These are phyloP conservation scores for Alcis repandata DNA, from an alignment of 2,888 invertebrate genomes.

Conservation along the genomic window DNA sequence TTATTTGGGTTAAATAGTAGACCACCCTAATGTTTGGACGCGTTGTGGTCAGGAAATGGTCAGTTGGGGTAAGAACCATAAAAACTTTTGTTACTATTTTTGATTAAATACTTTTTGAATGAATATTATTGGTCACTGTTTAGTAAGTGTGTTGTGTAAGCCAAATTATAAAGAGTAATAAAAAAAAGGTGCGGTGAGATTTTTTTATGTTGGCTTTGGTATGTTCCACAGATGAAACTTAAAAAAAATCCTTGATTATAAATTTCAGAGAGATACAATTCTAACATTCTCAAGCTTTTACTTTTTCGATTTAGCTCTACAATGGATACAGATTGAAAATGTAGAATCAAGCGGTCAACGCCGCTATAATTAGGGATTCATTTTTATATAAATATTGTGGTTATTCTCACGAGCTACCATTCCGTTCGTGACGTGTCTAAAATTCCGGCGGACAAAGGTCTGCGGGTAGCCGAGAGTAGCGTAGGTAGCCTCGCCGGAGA, in stretches of 20 bases:
- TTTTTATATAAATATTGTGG: slow-evolving; percentile 67
- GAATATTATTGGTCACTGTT: too few relatives aligned
- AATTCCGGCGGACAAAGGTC: slow-evolving; percentile 77
- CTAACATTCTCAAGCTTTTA: slow-evolving; percentile 24
- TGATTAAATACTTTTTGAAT: not conserved
- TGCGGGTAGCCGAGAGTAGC: slow-evolving; percentile 67
- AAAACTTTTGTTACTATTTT: slow-evolving; percentile 14
- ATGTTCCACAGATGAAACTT: not conserved
- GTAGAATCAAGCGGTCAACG: slow-evolving; percentile 51
- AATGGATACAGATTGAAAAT: slow-evolving; percentile 59
- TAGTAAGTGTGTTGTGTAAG: too few relatives aligned
- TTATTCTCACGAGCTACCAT: slow-evolving; percentile 75
- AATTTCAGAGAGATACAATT: slow-evolving; percentile 2
- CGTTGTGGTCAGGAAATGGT: slow-evolving; percentile 55
- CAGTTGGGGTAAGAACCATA: slow-evolving; percentile 30
- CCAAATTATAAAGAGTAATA: too few relatives aligned
- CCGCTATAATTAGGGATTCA: slow-evolving; percentile 64
- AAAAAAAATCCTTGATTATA: not conserved
- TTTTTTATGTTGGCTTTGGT: too few relatives aligned
- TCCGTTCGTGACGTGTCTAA: slow-evolving; percentile 77
- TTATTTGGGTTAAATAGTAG: slow-evolving; percentile 75
- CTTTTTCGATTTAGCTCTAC: slow-evolving; percentile 43
- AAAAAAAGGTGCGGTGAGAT: too few relatives aligned
- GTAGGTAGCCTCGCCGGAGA: slow-evolving; percentile 75
- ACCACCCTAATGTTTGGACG: slow-evolving; percentile 76